A percentile compares a stretch with the other conserved stretches of the same genome.
These are phyloP conservation scores for Struthio camelus DNA, from an alignment of 2,113 vertebrate genomes.

Conservation along the genomic window DNA sequence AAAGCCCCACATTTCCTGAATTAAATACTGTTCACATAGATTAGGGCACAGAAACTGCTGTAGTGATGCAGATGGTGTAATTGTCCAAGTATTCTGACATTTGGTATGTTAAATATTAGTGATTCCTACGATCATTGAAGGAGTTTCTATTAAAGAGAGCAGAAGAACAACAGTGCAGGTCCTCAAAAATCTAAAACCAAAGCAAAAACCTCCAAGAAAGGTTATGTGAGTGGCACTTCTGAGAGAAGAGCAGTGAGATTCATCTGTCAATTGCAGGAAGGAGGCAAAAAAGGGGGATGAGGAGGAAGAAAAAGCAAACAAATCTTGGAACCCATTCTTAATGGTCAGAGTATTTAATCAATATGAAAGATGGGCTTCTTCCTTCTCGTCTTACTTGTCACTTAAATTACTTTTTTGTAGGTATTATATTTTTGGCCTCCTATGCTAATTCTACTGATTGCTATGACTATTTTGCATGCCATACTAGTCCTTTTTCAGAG, in stretches of 20 bases:
- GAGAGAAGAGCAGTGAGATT: not conserved
- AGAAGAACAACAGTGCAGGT: not conserved
- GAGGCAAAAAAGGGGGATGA: not conserved
- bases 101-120: not conserved
- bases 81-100: not conserved
- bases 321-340: not conserved
- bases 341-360: not conserved
- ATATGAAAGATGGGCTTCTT: not conserved
- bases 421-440: not conserved
- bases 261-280: not conserved
- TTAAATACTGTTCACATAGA: not conserved
- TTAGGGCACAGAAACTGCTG: rapidly evolving
- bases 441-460: not conserved
- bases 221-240: not conserved
- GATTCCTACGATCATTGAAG: not conserved
- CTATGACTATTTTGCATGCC: not conserved
- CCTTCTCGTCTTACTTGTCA: not conserved
- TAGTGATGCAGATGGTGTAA: not conserved
- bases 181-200: not conserved
- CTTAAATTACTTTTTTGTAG: not conserved
- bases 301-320: not conserved
- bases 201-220: not conserved
- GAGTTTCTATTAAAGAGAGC: not conserved
- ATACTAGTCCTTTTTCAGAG: not conserved
- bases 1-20: not conserved